These are phyloP conservation scores for Sweltsa coloradensis DNA, from an alignment of 1,140 invertebrate genomes.

Conservation along the genomic window DNA sequence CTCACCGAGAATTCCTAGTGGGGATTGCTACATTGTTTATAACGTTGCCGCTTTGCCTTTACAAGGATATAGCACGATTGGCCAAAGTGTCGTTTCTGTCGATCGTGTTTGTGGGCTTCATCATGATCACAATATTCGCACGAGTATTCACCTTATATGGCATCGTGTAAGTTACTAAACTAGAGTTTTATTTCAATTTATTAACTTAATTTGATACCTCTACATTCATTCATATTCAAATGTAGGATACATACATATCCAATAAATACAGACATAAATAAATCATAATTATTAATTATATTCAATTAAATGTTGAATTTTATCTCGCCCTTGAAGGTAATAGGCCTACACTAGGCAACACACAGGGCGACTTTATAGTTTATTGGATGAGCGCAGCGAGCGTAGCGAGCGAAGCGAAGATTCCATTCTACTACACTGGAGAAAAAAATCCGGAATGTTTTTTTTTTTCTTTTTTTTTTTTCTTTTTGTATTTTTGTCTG, in stretches of 20 bases:
- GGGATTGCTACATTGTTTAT: slow-evolving; percentile 60
- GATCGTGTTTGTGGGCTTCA: slow-evolving; percentile 59
- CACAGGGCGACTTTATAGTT: no score
- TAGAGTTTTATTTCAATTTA: not conserved
- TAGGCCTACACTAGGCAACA: no score
- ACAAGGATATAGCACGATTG: slow-evolving; percentile 64
- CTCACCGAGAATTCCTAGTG: slow-evolving; percentile 63
- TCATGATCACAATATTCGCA: slow-evolving; percentile 57
- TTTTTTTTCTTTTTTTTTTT: no score
- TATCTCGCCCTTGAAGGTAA: no score
- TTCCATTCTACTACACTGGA: no score
- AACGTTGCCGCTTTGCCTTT: slow-evolving; percentile 70
- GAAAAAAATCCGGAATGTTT: no score
- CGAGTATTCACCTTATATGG: slow-evolving; percentile 42
- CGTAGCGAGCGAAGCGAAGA: no score
- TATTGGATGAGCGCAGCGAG: no score
- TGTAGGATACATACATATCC: no score
- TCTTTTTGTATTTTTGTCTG: no score
- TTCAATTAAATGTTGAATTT: no score
- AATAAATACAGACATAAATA: not conserved
- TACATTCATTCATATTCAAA: not conserved
- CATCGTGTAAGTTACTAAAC: slow-evolving; percentile 38
- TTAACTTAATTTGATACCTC: not conserved
- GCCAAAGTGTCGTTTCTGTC: slow-evolving; percentile 72
- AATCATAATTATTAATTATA: not conserved